phyloP scores from a whole-genome alignment of 2,797 vertebrate genomes.

The Urosaurus nigricauda region DNA sequence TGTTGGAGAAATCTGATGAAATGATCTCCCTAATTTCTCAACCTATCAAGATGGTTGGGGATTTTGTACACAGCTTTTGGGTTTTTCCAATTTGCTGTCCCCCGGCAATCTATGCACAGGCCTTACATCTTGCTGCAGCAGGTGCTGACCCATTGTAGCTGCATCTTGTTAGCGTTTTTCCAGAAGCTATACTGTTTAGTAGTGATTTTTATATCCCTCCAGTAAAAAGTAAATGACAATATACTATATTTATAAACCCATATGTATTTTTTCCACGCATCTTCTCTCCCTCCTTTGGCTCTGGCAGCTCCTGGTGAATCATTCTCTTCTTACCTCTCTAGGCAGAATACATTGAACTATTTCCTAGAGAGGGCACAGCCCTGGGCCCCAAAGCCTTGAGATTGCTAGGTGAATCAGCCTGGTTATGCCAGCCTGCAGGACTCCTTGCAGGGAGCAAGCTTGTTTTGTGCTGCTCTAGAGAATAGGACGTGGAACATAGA shows the following conservation, averaged over 20 bases:
- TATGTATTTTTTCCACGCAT: background rate
- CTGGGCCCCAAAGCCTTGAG: background rate
- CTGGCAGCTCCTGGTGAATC: background rate
- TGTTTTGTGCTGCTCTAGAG: too few species aligned
- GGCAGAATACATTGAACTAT: background rate
- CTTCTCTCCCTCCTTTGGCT: background rate
- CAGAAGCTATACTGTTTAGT: background rate
- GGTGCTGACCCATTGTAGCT: background rate
- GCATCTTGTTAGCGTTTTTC: background rate
- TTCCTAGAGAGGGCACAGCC: slow-evolving; percentile 9
- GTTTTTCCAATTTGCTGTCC: background rate
- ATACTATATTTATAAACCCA: rapidly evolving
- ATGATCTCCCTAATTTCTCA: too few species aligned
- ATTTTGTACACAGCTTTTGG: too few species aligned
- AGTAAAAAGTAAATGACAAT: background rate
- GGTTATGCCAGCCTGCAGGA: background rate
- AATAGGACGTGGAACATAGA: too few species aligned
- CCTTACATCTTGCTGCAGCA: background rate
- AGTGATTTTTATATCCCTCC: slow-evolving; percentile 20
- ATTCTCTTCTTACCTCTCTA: background rate
- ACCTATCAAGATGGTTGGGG: too few species aligned
- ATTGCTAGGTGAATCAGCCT: background rate
- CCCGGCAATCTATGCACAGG: rapidly evolving
- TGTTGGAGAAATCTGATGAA: too few species aligned
- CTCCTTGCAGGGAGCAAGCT: too few species aligned